Percentiles rank a stretch among this genome's conserved stretches.
Conservation (phyloP, 2,888 invertebrate species). For the Zygaena filipendulae region DNA sequence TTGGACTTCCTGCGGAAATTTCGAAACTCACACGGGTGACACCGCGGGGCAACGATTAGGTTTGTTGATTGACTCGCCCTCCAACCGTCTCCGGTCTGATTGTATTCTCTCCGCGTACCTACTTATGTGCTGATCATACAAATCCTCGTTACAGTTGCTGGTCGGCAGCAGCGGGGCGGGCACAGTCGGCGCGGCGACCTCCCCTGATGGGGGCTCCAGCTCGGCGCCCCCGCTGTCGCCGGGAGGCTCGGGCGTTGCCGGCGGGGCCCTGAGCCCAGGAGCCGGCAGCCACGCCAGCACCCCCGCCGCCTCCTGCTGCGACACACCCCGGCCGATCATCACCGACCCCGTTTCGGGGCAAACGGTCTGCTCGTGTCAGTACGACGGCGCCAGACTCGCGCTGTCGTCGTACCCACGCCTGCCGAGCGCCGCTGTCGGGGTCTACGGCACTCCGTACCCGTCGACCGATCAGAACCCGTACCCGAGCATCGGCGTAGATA, state of each 20-base stretch:
- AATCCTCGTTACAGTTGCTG: conserved; percentile 76
- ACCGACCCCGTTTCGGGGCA: conserved; percentile 94
- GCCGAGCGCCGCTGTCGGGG: conserved; percentile 80
- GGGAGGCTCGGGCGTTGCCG: conserved; percentile 74
- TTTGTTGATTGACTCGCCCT: too few species aligned
- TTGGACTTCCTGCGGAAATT: too few species aligned
- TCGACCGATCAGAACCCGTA: conserved; percentile 93
- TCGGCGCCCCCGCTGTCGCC: conserved; percentile 80
- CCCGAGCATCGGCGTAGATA: conserved; percentile 92
- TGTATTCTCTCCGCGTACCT: too few species aligned
- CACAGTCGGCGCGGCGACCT: conserved; percentile 78
- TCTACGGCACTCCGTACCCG: conserved; percentile 89
- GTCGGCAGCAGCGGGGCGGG: conserved; percentile 81
- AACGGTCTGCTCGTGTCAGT: conserved; percentile 94
- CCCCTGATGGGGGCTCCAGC: conserved; percentile 75
- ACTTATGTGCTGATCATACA: too few species aligned
- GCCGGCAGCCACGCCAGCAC: conserved; percentile 63
- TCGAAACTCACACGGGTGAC: too few species aligned
- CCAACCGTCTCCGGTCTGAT: too few species aligned
- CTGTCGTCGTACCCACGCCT: conserved; percentile 82
- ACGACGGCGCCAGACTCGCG: conserved; percentile 88
- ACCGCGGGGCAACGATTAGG: too few species aligned
- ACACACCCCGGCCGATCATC: conserved; percentile 90
- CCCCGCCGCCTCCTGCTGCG: conserved; percentile 79
- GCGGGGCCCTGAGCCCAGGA: conserved; percentile 69